These are phyloP conservation scores for Camarhynchus parvulus DNA, from an alignment of 2,113 vertebrate species.

Conservation along the genomic window DNA sequence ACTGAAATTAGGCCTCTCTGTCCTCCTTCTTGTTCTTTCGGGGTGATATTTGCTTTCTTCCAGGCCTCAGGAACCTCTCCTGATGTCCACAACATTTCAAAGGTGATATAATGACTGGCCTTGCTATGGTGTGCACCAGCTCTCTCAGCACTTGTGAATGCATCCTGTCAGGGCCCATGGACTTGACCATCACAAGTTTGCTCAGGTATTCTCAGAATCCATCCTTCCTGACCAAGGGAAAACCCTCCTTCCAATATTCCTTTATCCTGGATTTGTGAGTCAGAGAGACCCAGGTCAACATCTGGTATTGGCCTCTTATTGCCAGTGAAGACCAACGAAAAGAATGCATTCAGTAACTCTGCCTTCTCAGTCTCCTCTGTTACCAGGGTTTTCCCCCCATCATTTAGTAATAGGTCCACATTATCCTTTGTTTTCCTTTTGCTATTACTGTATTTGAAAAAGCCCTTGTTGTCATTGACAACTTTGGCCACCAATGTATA, in stretches of 20 bases:
- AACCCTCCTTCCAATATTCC: not conserved
- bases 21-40: not conserved
- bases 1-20: not conserved
- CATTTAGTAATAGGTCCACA: not conserved
- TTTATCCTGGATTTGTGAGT: not conserved
- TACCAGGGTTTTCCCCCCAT: not conserved
- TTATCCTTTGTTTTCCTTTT: not conserved
- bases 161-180: not conserved
- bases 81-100: not conserved
- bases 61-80: not conserved
- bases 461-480: not conserved
- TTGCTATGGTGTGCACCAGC: accelerated
- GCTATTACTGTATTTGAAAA: not conserved
- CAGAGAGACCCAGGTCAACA: not conserved
- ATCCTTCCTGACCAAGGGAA: not conserved
- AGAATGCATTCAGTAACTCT: not conserved
- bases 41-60: not conserved
- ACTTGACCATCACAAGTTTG: not conserved
- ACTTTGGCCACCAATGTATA: not conserved
- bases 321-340: not conserved
- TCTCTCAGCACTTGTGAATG: not conserved
- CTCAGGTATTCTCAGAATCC: not conserved
- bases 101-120: not conserved
- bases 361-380: not conserved
- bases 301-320: not conserved